phyloP scores from a whole-genome alignment of 2,888 invertebrate genomes.

The Leptinotarsa tumamoca region DNA sequence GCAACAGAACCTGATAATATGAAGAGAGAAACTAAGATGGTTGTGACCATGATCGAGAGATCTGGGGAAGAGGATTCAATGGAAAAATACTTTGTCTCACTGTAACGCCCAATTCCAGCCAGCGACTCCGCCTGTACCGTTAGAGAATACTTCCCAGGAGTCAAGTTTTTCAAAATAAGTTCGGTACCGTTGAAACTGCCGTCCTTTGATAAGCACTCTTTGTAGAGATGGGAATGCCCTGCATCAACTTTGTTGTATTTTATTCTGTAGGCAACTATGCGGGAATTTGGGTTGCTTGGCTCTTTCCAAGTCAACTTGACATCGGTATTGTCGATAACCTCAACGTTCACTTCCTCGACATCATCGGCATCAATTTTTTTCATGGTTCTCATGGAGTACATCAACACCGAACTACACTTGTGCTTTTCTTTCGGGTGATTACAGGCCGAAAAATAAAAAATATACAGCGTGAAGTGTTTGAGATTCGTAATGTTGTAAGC shows the following conservation, averaged over 20 bases:
- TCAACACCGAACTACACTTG: slow-evolving; percentile 67
- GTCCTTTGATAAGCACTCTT: slow-evolving; percentile 67
- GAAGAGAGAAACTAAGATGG: background rate
- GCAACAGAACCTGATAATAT: slow-evolving; percentile 18
- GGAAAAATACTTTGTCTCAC: slow-evolving; percentile 50
- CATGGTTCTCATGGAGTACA: slow-evolving; percentile 68
- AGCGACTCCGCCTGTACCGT: slow-evolving; percentile 72
- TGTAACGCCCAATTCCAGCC: slow-evolving; percentile 69
- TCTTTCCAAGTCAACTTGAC: slow-evolving; percentile 69
- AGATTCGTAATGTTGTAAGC: slow-evolving; percentile 62
- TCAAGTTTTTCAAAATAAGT: slow-evolving; percentile 57
- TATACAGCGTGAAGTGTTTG: slow-evolving; percentile 71
- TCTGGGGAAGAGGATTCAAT: slow-evolving; percentile 42
- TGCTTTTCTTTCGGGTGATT: slow-evolving; percentile 70
- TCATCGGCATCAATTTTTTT: slow-evolving; percentile 64
- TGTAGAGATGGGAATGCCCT: slow-evolving; percentile 60
- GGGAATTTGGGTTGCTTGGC: slow-evolving; percentile 75
- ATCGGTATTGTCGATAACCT: slow-evolving; percentile 41
- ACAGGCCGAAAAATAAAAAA: slow-evolving; percentile 73
- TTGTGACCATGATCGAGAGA: slow-evolving; percentile 30
- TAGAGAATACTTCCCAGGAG: slow-evolving; percentile 70
- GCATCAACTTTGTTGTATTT: slow-evolving; percentile 67
- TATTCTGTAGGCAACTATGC: slow-evolving; percentile 74
- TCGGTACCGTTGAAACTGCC: slow-evolving; percentile 13
- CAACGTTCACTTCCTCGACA: slow-evolving; percentile 54